Conservation (phyloP, 2,113 vertebrate species). For the Nothoprocta perdicaria region DNA sequence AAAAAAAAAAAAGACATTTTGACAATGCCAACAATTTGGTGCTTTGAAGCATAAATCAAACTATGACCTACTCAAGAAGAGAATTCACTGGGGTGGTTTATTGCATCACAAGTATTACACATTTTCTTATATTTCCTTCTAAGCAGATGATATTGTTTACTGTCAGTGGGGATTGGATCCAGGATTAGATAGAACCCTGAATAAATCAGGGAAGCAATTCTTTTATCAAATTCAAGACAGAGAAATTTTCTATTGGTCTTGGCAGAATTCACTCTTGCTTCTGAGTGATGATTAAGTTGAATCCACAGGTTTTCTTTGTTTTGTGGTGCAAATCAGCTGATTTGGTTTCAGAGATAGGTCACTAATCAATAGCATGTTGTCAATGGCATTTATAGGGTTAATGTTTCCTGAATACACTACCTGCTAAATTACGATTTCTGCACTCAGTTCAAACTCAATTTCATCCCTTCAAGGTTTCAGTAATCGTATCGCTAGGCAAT, state of each 20-base stretch:
- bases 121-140: background rate
- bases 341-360: background rate
- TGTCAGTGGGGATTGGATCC: background rate
- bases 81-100: background rate
- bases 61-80: background rate
- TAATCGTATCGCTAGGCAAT: conserved; percentile 50
- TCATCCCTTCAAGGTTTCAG: conserved; percentile 62
- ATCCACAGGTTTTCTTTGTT: background rate
- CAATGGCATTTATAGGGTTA: conserved; percentile 32
- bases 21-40: background rate
- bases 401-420: conserved; percentile 40
- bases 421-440: conserved; percentile 53
- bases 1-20: background rate
- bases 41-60: conserved; percentile 8
- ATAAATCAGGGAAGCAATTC: background rate
- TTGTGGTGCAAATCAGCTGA: background rate
- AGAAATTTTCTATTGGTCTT: background rate
- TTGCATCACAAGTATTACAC: background rate
- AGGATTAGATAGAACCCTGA: background rate
- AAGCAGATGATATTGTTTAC: background rate
- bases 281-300: background rate
- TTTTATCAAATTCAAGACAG: background rate
- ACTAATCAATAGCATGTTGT: background rate
- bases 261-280: background rate
- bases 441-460: conserved; percentile 59